Percentiles rank a stretch among this genome's conserved stretches.
phyloP scores from a whole-genome alignment of 2,113 vertebrate species.

The Eptesicus fuscus region DNA sequence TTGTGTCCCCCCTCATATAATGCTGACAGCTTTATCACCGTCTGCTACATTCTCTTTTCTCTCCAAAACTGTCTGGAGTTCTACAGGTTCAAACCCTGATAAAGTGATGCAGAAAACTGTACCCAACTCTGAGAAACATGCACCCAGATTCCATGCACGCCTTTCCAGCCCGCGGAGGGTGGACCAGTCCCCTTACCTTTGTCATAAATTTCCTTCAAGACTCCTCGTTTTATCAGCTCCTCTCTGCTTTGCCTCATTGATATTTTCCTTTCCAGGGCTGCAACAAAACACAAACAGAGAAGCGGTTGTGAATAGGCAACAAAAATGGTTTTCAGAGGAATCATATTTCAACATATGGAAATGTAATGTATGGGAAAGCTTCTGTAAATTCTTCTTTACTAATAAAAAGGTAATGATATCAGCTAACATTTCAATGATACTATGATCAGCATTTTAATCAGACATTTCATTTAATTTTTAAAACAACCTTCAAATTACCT shows the following conservation, averaged over 20 bases:
- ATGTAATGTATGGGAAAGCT: rapidly evolving
- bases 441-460: background rate
- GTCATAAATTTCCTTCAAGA: slow-evolving; percentile 98
- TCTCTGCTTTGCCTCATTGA: slow-evolving; percentile 98
- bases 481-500: background rate
- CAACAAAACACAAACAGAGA: slow-evolving; percentile 66
- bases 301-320: background rate
- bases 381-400: background rate
- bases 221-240: slow-evolving; percentile 96
- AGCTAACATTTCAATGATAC: background rate
- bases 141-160: rapidly evolving
- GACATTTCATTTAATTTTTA: background rate
- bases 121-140: rapidly evolving
- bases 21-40: rapidly evolving
- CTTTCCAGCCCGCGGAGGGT: rapidly evolving
- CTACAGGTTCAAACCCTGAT: background rate
- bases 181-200: slow-evolving; percentile 89
- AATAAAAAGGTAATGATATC: background rate
- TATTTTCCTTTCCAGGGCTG: slow-evolving; percentile 98
- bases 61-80: background rate
- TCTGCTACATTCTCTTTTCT: background rate
- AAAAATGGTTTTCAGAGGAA: background rate
- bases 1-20: background rate
- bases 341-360: background rate
- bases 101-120: background rate